Conservation (phyloP, 2,888 invertebrate genomes). For the Zygothrica quintamaculata region DNA sequence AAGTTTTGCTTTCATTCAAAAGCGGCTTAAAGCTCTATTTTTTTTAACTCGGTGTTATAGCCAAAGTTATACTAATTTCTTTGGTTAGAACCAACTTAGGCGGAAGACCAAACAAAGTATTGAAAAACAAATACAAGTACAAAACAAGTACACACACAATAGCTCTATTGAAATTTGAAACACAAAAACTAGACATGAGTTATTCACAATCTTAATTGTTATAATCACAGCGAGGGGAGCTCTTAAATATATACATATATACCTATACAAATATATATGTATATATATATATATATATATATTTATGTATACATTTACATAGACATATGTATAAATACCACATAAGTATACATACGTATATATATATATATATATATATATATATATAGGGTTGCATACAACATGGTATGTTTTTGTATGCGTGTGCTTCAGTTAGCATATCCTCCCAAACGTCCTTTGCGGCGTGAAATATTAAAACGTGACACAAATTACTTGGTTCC, state of each 20-base stretch:
- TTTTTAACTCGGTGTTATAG: too few relatives aligned
- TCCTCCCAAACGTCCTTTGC: constrained; percentile 51
- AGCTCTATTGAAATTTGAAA: constrained; percentile 26
- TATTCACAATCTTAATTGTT: constrained; percentile 67
- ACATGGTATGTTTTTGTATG: background rate
- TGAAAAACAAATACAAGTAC: constrained; percentile 19
- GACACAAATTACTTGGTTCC: constrained; percentile 72
- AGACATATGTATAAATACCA: too few relatives aligned
- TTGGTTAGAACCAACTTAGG: too few relatives aligned
- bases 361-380: background rate
- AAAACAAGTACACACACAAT: constrained; percentile 25
- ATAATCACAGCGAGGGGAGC: constrained; percentile 58
- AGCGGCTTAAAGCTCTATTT: too few relatives aligned
- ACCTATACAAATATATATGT: too few relatives aligned
- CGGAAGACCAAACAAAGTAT: background rate
- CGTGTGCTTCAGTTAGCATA: constrained; percentile 28
- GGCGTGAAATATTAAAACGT: constrained; percentile 74
- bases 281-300: too few relatives aligned
- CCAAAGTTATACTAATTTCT: too few relatives aligned
- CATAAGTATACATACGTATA: background rate
- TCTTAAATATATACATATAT: constrained; percentile 2
- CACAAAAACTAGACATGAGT: constrained; percentile 42
- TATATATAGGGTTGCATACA: too few relatives aligned
- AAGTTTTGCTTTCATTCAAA: too few relatives aligned
- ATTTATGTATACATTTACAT: too few relatives aligned